Evolutionary conservation across 1,140 invertebrate genomes (phyloP).

Genomic region (Hylaeus volcanicus): DNA sequence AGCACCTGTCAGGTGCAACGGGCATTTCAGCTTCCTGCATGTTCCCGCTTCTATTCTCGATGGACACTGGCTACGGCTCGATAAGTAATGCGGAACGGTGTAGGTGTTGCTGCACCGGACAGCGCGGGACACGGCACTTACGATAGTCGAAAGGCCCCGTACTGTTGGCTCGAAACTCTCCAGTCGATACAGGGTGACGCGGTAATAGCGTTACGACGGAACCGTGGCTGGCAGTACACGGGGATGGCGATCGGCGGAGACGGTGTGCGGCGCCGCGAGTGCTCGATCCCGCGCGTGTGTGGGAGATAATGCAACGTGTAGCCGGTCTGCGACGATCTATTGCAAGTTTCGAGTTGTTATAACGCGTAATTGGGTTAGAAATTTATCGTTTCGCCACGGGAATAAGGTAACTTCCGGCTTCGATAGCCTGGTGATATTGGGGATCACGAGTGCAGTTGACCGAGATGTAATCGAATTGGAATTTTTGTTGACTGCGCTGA

Average conservation of each 20-base stretch:
- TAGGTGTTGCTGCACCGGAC: slow-evolving; percentile 49
- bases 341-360: slow-evolving; percentile 22
- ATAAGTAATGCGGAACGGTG: slow-evolving; percentile 61
- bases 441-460: neutral
- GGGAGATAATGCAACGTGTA: slow-evolving; percentile 10
- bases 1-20: slow-evolving; percentile 61
- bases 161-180: slow-evolving; percentile 15
- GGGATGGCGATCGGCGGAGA: neutral
- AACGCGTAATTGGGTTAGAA: slow-evolving; percentile 34
- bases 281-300: neutral
- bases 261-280: neutral
- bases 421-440: neutral
- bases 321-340: slow-evolving; percentile 4
- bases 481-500: neutral
- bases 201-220: slow-evolving; percentile 43
- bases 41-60: slow-evolving; percentile 57
- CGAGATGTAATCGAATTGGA: neutral
- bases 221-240: neutral
- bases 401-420: slow-evolving; percentile 10
- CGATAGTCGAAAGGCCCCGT: slow-evolving; percentile 23
- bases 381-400: slow-evolving; percentile 26
- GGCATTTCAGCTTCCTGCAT: slow-evolving; percentile 59
- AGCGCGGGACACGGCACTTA: slow-evolving; percentile 39
- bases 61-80: slow-evolving; percentile 49
- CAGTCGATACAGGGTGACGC: slow-evolving; percentile 43